Base-by-base conservation (phyloP, 2,113 vertebrate species). In the Rhabdomys dilectus region DNA sequence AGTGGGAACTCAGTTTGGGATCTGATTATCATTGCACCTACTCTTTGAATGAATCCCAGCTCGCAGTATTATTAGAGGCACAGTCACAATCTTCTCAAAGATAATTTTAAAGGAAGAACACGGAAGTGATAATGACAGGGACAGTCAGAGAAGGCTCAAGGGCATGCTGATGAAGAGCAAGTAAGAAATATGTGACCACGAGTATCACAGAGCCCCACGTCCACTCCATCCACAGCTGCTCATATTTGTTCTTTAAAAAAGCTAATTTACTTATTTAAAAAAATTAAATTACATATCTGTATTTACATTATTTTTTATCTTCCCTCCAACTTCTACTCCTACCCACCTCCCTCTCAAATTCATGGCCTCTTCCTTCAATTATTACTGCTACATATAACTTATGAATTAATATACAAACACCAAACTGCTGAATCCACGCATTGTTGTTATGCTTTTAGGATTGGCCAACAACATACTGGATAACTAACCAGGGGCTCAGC, bases 11-110 rank as follows among this genome's bases (percentile, higher is more conserved):
- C 87, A 84, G 91, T 94, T 98, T 98, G 93, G 75, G 96, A 96
- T 97, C 95, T 98, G 95, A 98, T 97, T 98, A 98, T 31, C 93
- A 94, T 88, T 96, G 93, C 36, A 93, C 84, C 89, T 45, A 97
- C 88, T 93, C 75, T 97, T 98, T 91, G 97, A 91, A 98, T 97
- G 84, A 95, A 97, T 96, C 70, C 77, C 87, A 6, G 64, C 66
- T 91, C 95, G 39, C 66, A 89, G 81, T 96, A 42, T 84, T 96
- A 34, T 91, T 96, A 98, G 36, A 94, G 85, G 88, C 70, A 7
- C 91, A 93, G 58, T 26, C 29, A 70, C 64, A 86, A 70, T 51
- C 22, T 91, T n/a, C 29, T 81, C 80, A 94, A 48, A 0, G 78
- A 78, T 97, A 94, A 95, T 77, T 88, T 94, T 90, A 96, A 96